Evolutionary conservation across 2,888 invertebrate species (phyloP).

Genomic region (Nyleta sp.): DNA sequence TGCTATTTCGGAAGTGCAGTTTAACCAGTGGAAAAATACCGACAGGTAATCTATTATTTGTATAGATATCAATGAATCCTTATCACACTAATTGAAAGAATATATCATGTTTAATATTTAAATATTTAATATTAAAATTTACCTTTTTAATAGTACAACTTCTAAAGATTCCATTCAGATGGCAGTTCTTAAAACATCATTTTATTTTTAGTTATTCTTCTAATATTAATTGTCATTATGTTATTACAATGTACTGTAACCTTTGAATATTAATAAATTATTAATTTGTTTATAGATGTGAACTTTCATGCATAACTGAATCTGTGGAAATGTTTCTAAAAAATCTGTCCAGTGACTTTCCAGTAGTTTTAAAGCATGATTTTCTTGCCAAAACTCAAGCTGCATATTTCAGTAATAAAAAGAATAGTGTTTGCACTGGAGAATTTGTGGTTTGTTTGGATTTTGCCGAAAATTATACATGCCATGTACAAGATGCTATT

Average conservation of each 20-base stretch:
- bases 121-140: too few relatives aligned
- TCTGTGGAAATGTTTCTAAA: conserved; percentile 6
- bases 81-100: too few relatives aligned
- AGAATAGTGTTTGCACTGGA: conserved; percentile 11
- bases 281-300: conserved; percentile 31
- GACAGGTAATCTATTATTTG: conserved; percentile 17
- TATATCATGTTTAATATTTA: too few relatives aligned
- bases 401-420: conserved; percentile 19
- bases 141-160: too few relatives aligned
- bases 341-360: conserved; percentile 18
- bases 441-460: conserved; percentile 22
- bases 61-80: too few relatives aligned
- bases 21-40: conserved; percentile 29
- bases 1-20: conserved; percentile 11
- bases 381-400: conserved; percentile 25
- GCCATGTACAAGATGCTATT: conserved; percentile 31
- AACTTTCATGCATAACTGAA: conserved; percentile 14
- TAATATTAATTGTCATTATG: too few relatives aligned
- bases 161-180: too few relatives aligned
- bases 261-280: too few relatives aligned
- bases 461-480: conserved; percentile 35
- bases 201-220: too few relatives aligned
- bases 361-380: conserved; percentile 12
- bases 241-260: too few relatives aligned
- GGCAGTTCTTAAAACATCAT: too few relatives aligned